Evolutionary conservation across 1,140 invertebrate species (phyloP).

Genomic region (Asbolus verrucosus): DNA sequence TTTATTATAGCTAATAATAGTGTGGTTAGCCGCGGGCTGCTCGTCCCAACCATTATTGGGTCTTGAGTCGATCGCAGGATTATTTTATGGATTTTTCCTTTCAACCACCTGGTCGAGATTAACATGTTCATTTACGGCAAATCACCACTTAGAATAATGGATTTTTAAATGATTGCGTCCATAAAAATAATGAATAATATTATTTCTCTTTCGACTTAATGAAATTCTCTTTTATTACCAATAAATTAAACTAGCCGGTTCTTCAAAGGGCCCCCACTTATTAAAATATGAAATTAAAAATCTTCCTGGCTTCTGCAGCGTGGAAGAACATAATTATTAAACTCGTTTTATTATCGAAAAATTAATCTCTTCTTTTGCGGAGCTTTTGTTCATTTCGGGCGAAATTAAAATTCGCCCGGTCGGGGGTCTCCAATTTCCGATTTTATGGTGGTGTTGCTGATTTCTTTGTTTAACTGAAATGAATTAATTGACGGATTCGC

Average conservation of each 20-base stretch:
- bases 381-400: not conserved
- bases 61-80: constrained; percentile 14
- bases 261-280: constrained; percentile 17
- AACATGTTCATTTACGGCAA: constrained; percentile 33
- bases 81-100: constrained; percentile 35
- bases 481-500: not conserved
- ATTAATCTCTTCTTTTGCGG: not conserved
- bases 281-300: constrained; percentile 14
- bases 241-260: constrained; percentile 13
- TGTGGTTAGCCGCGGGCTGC: constrained; percentile 52
- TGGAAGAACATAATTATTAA: constrained; percentile 8
- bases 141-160: constrained; percentile 36
- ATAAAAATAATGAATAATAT: constrained; percentile 28
- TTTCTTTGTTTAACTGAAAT: not conserved
- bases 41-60: constrained; percentile 29
- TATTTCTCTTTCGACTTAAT: constrained; percentile 20
- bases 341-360: constrained; percentile 6
- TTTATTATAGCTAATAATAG: constrained; percentile 62
- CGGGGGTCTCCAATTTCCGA: constrained; percentile 1
- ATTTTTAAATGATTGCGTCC: constrained; percentile 33
- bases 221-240: constrained; percentile 21
- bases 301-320: constrained; percentile 5
- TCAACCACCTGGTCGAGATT: constrained; percentile 26
- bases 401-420: not conserved
- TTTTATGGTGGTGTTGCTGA: not conserved